Base-by-base conservation (phyloP, 2,888 invertebrate species). In the Tipula confusa region DNA sequence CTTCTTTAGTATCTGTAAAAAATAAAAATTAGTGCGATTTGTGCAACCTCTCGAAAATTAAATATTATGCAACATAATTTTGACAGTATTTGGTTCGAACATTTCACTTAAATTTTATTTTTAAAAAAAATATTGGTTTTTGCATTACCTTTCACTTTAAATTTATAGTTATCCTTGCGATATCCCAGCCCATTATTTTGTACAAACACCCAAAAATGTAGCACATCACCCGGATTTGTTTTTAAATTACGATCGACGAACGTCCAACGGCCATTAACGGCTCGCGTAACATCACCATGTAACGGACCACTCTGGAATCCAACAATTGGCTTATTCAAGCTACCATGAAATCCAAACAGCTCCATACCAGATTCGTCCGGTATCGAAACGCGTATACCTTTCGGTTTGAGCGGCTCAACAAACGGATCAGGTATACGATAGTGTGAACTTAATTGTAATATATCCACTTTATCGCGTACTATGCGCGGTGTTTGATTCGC, bases 141-240 rank as follows among this genome's bases (percentile, higher is more conserved):
- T n/a, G n/a, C n/a, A n/a, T 15, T 83, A 83, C 83, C 31, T 28
- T 38, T 48, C 13, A 83, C 83, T 4, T 79, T 43, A 79, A 48
- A 83, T 29, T 6, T 83, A 13, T 15, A 79, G 18, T 29, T 79
- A 83, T 83, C 83, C 15, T 48, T 83, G 2, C 83, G 48, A 83
- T 83, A 83, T 24, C 83, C 83, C 11, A 38, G 6, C 1, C 48
- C 83, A 15, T 80, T 48, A n/a, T 64, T 13, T 29, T 83, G 83
- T 11, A 83, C 83, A 79, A 64, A 83, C 5, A 48, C 18, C 83
- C 83, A 83, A n/a, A 43, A 83, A 31, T 83, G 36, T n/a, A 83
- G 9, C 3, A 48, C 29, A 48, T 83, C 83, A n/a, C 83, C 83
- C 4, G 29, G 29, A 5, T 83, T 83, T 28, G 28, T 29, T 80